These are phyloP conservation scores for Sinodicranocentrus sp. DNA, from an alignment of 2,888 invertebrate genomes.

Conservation along the genomic window DNA sequence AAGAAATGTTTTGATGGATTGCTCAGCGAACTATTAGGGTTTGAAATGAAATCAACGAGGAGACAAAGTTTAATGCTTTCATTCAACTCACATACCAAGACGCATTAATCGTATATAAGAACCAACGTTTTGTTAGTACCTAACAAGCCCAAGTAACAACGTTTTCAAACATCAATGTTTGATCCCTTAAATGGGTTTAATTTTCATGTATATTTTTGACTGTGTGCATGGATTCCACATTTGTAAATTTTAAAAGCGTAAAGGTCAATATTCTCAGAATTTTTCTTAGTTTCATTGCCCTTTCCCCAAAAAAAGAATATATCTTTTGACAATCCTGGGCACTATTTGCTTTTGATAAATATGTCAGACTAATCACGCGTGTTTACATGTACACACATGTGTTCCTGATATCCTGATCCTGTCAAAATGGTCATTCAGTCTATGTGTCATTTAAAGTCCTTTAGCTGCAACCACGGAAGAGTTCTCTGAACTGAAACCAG, in stretches of 20 bases:
- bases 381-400: background rate
- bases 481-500: constrained; percentile 44
- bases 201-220: constrained; percentile 11
- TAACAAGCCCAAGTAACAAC: background rate
- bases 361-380: no score
- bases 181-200: background rate
- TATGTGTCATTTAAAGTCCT: background rate
- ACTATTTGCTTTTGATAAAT: background rate
- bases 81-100: background rate
- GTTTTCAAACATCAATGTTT: background rate
- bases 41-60: no score
- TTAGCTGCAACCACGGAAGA: background rate
- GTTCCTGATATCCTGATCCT: background rate
- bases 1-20: no score
- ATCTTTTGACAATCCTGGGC: background rate
- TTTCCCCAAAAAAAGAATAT: background rate
- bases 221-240: background rate
- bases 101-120: background rate
- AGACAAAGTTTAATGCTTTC: background rate
- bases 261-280: constrained; percentile 58
- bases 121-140: background rate
- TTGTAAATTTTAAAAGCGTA: constrained; percentile 16
- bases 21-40: no score
- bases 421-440: background rate
- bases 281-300: constrained; percentile 40